Percentiles rank a stretch among this genome's conserved stretches.
These are phyloP conservation scores for Erinaceus europaeus DNA, from an alignment of 2,113 vertebrate genomes.

Conservation along the genomic window DNA sequence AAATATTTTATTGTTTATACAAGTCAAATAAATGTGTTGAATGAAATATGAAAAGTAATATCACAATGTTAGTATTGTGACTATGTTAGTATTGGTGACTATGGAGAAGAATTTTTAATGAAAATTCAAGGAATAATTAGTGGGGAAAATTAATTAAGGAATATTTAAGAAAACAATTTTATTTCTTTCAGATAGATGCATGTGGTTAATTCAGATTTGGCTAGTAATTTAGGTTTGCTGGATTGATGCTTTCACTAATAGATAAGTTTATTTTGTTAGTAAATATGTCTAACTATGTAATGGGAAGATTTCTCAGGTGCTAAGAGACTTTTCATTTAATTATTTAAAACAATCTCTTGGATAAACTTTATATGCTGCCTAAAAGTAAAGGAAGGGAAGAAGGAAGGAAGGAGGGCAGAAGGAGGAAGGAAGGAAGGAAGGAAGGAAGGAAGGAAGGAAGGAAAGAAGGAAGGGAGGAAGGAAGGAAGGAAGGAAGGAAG, in stretches of 20 bases:
- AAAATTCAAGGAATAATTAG: background rate
- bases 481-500: no score
- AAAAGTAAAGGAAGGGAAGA: background rate
- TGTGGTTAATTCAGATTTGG: background rate
- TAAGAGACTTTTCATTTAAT: background rate
- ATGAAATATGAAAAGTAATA: background rate
- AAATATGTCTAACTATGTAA: background rate
- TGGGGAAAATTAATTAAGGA: background rate
- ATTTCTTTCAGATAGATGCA: background rate
- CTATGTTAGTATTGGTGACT: background rate
- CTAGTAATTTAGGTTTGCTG: background rate
- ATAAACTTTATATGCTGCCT: background rate
- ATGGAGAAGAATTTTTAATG: background rate
- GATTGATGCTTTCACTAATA: background rate
- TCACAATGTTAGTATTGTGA: background rate
- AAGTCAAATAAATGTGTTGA: background rate
- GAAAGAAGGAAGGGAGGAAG: no score
- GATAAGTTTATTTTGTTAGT: background rate
- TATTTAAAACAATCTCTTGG: background rate
- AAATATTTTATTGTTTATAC: background rate
- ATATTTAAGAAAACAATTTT: slow-evolving; percentile 22
- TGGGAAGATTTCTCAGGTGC: background rate
- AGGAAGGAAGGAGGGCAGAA: no score
- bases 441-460: no score
- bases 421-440: no score